Base-by-base conservation (phyloP, 2,113 vertebrate species). In the Oreochromis tanganicae region DNA sequence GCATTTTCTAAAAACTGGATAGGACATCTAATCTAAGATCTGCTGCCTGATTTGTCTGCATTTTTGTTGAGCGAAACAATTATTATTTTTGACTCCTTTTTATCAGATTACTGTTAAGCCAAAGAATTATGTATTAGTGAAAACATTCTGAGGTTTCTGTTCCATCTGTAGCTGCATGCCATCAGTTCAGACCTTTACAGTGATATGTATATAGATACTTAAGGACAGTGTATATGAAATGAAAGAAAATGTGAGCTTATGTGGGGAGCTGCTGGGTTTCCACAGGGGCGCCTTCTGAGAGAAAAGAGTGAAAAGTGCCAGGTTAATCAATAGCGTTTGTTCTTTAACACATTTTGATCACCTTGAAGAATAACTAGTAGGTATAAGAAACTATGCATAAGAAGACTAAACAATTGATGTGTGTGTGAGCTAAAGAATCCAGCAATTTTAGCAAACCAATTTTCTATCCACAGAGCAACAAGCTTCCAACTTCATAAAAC, bases 401-500 rank as follows among this genome's bases (percentile, higher is more conserved):
- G 71, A 75, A 29, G 71, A 75, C 24, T 32, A 29, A 50, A 19
- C 43, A 50, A 75, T 3, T 36, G 16, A 17, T 46, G 38, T 46
- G 13, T 73, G 9, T 13, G 54, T 14, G 61, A 41, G 85, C 43
- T 34, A 46, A 59, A 86, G 29, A 89, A 80, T 50, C 38, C 46
- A 66, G 48, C 82, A 89, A 92, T 91, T 92, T 92, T 92, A 82
- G 29, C 73, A 27, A 82, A 81, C 83, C 86, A 92, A 88, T 93
- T 92, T 90, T 46, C 90, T 84, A 85, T 89, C 88, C 80, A 48
- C 84, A 52, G 83, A 88, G 89, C 85, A 92, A 90, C 87, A 93
- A 90, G 81, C 91, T 89, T 90, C 90, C 75, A 89, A 87, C 88
- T 93, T 91, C 85, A 94, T 94, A 91, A 93, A 91, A 83, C 78